phyloP scores from a whole-genome alignment of 30 jellyfish, hydroid and myxozoan genomes.

The Haliclystus octoradiatus region DNA sequence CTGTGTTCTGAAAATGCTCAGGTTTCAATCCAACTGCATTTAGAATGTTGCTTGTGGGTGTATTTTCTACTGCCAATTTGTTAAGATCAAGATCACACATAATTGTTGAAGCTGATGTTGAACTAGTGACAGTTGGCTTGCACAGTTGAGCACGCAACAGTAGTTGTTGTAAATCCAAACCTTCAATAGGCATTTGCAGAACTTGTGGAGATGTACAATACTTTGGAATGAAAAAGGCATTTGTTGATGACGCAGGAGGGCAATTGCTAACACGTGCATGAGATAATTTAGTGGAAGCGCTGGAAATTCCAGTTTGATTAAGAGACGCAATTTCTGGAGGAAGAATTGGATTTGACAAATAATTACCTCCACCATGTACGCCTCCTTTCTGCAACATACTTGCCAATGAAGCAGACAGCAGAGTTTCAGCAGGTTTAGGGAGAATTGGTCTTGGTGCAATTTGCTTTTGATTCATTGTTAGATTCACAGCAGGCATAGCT shows the following conservation, averaged over 20 bases:
- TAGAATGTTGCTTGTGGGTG: not conserved
- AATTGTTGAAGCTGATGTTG: not conserved
- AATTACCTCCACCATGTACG: not conserved
- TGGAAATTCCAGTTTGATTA: not conserved
- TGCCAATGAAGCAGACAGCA: not conserved
- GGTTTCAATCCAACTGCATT: not conserved
- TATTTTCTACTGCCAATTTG: conserved; percentile 7
- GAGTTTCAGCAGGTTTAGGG: conserved; percentile 13
- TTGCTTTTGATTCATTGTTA: not conserved
- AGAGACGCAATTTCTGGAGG: not conserved
- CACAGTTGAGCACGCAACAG: not conserved
- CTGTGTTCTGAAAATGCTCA: not conserved
- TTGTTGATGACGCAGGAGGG: not conserved
- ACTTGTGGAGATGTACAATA: not conserved
- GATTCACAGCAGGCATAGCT: not conserved
- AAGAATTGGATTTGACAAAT: not conserved
- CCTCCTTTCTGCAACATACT: not conserved
- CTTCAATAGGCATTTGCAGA: conserved; percentile 1
- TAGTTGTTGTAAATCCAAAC: not conserved
- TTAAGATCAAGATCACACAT: not conserved
- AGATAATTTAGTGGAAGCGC: not conserved
- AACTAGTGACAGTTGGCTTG: not conserved
- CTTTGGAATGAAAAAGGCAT: not conserved
- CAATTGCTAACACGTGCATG: not conserved
- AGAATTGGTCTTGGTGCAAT: conserved; percentile 9